These are phyloP conservation scores for Gila robusta DNA, from an alignment of 2,797 vertebrate species.

Conservation along the genomic window DNA sequence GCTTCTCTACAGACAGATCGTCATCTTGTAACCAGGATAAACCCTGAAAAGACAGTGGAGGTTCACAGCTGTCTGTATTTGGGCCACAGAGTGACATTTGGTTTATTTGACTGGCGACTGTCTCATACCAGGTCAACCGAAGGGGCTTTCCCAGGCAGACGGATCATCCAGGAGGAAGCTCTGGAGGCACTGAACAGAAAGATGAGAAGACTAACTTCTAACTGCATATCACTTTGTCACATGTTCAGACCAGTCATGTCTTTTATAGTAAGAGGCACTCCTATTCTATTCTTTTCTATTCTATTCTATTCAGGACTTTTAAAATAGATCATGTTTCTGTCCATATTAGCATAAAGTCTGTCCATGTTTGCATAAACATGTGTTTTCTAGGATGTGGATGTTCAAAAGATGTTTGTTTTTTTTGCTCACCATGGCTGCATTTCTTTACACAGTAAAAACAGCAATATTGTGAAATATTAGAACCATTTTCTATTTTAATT, in stretches of 20 bases:
- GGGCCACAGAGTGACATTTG: slow-evolving; percentile 45
- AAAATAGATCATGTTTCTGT: not conserved
- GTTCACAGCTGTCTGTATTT: slow-evolving; percentile 31
- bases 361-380: not conserved
- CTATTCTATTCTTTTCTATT: not conserved
- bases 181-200: slow-evolving; percentile 44
- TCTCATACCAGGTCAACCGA: slow-evolving; percentile 56
- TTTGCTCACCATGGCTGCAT: not conserved
- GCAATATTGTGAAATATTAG: not conserved
- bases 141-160: slow-evolving; percentile 54
- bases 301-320: not conserved
- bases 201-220: slow-evolving; percentile 22
- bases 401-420: not conserved
- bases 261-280: not conserved
- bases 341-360: not conserved
- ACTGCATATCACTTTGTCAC: not conserved
- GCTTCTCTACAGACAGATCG: not conserved
- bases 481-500: not conserved
- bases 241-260: not conserved
- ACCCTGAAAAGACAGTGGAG: slow-evolving; percentile 37
- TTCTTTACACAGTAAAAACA: not conserved
- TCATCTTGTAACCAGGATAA: not conserved
- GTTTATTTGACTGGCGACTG: slow-evolving; percentile 17
- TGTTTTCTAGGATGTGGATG: not conserved
- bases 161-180: slow-evolving; percentile 35